Percentiles rank a stretch among this genome's conserved stretches.
phyloP scores from a whole-genome alignment of 2,797 vertebrate species.

The Malurus splendens region DNA sequence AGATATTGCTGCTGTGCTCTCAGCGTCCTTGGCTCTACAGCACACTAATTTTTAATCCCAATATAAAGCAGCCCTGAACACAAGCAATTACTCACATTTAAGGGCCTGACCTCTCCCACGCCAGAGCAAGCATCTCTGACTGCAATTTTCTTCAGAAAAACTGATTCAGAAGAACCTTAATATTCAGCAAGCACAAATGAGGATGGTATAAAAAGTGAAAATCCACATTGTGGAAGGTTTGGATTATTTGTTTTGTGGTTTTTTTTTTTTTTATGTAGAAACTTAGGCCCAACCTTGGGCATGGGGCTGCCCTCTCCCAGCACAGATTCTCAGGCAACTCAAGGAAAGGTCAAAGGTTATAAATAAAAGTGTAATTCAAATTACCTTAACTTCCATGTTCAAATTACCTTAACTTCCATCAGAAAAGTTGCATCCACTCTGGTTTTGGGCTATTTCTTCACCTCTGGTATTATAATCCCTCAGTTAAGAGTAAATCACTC shows the following conservation, averaged over 20 bases:
- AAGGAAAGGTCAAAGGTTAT: background rate
- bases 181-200: background rate
- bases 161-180: background rate
- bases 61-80: background rate
- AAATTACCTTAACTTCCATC: background rate
- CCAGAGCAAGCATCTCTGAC: background rate
- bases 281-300: background rate
- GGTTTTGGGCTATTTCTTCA: background rate
- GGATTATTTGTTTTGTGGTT: rapidly evolving
- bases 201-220: background rate
- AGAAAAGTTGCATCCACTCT: background rate
- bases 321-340: background rate
- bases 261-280: background rate
- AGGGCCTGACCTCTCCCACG: background rate
- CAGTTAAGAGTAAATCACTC: background rate
- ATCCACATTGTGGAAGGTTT: background rate
- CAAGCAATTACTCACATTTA: background rate
- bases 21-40: background rate
- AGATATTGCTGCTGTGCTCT: rapidly evolving
- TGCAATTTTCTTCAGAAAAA: background rate
- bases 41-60: background rate
- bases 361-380: background rate
- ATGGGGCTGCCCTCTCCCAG: background rate
- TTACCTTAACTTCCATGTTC: background rate
- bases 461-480: background rate